Conservation (phyloP, 2,113 vertebrate species). For the Apodemus speciosus region DNA sequence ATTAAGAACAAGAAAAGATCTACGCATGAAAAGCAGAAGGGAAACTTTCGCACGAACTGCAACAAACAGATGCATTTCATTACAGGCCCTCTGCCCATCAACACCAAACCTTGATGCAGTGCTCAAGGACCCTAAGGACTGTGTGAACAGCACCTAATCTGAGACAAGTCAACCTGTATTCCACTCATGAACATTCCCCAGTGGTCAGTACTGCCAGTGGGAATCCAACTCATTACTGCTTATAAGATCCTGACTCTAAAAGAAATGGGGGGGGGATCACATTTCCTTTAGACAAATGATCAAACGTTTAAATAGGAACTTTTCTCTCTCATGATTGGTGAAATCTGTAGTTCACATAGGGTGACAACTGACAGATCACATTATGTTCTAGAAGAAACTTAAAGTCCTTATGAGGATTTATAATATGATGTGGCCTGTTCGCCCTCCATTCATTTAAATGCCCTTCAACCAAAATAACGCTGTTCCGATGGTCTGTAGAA, state of each 20-base stretch:
- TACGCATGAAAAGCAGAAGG: neutral
- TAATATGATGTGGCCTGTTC: constrained; percentile 45
- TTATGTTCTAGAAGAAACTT: constrained; percentile 46
- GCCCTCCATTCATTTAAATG: constrained; percentile 61
- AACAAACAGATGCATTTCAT: constrained; percentile 41
- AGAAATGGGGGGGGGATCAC: constrained; percentile 40
- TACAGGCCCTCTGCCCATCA: constrained; percentile 34
- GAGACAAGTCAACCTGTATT: constrained; percentile 56
- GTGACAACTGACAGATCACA: constrained; percentile 65
- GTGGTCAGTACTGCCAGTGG: neutral
- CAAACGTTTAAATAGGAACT: constrained; percentile 67
- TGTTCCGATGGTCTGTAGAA: constrained; percentile 53
- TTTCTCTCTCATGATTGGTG: constrained; percentile 67
- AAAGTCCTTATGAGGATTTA: constrained; percentile 52
- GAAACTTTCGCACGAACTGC: constrained; percentile 35
- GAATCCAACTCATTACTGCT: constrained; percentile 56
- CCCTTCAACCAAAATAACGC: constrained; percentile 62
- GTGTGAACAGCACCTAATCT: constrained; percentile 19
- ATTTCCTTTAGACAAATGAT: constrained; percentile 75
- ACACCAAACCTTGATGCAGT: constrained; percentile 37
- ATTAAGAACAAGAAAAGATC: constrained; percentile 52
- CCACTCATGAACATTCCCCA: constrained; percentile 48
- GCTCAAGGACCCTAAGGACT: neutral
- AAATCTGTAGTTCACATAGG: constrained; percentile 51
- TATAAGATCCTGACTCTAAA: constrained; percentile 53